Conservation (phyloP, 2,113 vertebrate genomes). For the Clupea harengus region DNA sequence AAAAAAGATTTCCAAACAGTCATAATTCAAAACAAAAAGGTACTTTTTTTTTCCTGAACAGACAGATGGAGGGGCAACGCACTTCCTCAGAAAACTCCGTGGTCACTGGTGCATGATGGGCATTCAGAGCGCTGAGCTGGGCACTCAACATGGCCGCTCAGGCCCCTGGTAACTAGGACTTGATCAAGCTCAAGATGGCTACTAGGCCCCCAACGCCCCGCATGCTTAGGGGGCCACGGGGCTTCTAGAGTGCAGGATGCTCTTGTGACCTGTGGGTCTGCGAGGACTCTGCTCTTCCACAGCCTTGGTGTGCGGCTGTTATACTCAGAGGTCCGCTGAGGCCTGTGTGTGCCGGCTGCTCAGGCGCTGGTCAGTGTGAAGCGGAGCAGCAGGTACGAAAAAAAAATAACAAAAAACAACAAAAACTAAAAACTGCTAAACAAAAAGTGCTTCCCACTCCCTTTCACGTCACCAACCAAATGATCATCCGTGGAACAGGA, state of each 20-base stretch:
- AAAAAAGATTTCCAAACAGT: constrained; percentile 49
- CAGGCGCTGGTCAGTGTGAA: constrained; percentile 41
- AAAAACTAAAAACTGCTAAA: no score
- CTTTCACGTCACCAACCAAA: constrained; percentile 30
- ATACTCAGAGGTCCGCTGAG: neutral
- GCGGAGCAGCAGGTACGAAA: constrained; percentile 65
- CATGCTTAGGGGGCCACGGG: neutral
- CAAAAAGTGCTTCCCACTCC: constrained; percentile 66
- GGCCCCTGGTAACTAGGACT: neutral
- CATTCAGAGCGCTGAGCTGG: neutral
- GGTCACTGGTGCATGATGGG: neutral
- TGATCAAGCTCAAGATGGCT: constrained; percentile 10
- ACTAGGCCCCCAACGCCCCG: neutral
- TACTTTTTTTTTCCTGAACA: constrained; percentile 47
- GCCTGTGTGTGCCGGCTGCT: constrained; percentile 17
- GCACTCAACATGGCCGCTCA: constrained; percentile 18
- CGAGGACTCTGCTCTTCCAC: neutral
- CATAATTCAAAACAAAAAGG: constrained; percentile 35
- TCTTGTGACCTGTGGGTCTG: neutral
- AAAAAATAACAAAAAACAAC: constrained; percentile 46
- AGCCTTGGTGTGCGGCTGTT: no score
- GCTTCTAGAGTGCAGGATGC: neutral
- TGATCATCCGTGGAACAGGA: neutral
- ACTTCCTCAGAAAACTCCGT: constrained; percentile 52
- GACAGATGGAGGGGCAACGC: constrained; percentile 58